Conservation (phyloP, 2,797 vertebrate genomes). For the Carcharodon carcharias region DNA sequence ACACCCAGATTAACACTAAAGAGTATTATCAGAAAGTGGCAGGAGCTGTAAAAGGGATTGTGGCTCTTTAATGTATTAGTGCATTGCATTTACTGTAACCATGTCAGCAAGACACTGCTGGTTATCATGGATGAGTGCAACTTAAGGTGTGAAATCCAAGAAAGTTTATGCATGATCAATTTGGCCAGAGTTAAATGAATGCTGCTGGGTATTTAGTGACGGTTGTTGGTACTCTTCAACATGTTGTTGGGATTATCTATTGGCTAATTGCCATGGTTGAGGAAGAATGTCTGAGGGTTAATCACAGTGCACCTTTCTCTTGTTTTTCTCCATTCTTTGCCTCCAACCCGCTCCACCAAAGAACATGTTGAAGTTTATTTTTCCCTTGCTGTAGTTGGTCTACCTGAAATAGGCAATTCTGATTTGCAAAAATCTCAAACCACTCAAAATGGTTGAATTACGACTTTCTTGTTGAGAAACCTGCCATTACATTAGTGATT, state of each 20-base stretch:
- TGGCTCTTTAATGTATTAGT: neutral
- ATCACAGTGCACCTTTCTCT: neutral
- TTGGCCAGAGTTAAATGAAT: neutral
- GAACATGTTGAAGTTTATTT: neutral
- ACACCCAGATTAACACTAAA: neutral
- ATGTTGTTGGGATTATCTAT: neutral
- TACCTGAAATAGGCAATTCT: neutral
- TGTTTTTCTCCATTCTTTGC: neutral
- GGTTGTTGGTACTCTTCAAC: neutral
- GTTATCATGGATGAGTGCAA: neutral
- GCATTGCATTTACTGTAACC: neutral
- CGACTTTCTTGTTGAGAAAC: neutral
- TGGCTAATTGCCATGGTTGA: neutral
- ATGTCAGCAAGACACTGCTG: neutral
- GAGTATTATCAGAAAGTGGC: neutral
- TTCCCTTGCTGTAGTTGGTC: neutral
- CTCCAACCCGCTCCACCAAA: neutral
- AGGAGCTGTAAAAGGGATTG: neutral
- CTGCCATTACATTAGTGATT: neutral
- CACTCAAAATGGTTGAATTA: neutral
- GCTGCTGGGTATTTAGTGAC: neutral
- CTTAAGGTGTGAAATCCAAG: neutral
- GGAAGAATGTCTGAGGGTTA: neutral
- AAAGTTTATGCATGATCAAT: neutral
- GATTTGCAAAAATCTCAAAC: neutral